phyloP scores from a whole-genome alignment of 2,888 invertebrate species.

The Anodontia alba region DNA sequence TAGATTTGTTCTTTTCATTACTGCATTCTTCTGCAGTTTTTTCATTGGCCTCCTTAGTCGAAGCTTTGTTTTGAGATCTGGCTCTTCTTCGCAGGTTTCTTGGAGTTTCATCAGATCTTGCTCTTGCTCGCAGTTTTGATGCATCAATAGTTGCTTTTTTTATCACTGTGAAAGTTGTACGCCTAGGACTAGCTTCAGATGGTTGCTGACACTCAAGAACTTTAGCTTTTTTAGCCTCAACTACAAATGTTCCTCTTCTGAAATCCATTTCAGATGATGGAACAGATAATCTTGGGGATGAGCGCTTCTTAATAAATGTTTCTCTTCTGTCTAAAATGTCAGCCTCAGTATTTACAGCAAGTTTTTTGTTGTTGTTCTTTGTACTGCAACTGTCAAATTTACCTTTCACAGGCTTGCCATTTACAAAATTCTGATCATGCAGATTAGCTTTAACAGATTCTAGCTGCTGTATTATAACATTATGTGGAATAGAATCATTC shows the following conservation, averaged over 20 bases:
- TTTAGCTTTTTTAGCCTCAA: slow-evolving; percentile 42
- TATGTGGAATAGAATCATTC: slow-evolving; percentile 68
- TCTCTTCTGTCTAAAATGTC: slow-evolving; percentile 38
- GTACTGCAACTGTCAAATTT: too few species aligned
- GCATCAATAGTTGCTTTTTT: slow-evolving; percentile 23
- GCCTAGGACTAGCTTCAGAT: slow-evolving; percentile 67
- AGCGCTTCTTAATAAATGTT: slow-evolving; percentile 49
- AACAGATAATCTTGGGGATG: slow-evolving; percentile 42
- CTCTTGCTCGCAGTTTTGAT: neutral
- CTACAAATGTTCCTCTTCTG: slow-evolving; percentile 45
- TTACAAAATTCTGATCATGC: slow-evolving; percentile 53
- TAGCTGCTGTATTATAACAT: slow-evolving; percentile 60
- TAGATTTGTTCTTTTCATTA: neutral
- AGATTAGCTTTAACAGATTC: slow-evolving; percentile 63
- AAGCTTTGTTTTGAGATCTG: neutral
- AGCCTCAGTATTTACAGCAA: neutral
- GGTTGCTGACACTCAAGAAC: slow-evolving; percentile 47
- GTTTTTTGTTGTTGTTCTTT: neutral
- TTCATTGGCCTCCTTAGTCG: neutral
- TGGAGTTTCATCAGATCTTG: neutral
- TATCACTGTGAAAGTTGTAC: slow-evolving; percentile 70
- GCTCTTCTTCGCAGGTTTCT: neutral
- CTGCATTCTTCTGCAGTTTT: neutral
- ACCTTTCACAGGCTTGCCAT: neutral
- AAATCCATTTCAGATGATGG: slow-evolving; percentile 28